These are phyloP conservation scores for Drosophila peninsularis DNA, from an alignment of 2,888 invertebrate species.

Conservation along the genomic window DNA sequence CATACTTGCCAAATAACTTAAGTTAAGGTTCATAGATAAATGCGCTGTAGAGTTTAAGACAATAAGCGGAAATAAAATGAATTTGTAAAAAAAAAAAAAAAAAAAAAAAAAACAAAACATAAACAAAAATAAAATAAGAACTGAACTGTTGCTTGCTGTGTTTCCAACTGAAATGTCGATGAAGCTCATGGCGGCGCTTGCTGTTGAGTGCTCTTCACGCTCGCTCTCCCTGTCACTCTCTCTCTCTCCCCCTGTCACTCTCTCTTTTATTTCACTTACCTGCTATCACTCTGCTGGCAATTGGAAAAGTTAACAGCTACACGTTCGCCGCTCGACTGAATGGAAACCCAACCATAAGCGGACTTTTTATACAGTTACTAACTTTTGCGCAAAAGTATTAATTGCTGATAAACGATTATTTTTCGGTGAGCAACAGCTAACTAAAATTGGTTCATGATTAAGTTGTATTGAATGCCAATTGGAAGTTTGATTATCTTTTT, in stretches of 20 bases:
- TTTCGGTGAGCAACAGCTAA: constrained; percentile 21
- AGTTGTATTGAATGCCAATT: constrained; percentile 25
- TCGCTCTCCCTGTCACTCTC: constrained; percentile 5
- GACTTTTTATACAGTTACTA: constrained; percentile 49
- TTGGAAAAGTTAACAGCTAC: constrained; percentile 31
- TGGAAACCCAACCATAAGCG: constrained; percentile 23
- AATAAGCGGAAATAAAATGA: too few species aligned
- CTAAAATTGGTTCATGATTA: constrained; percentile 29
- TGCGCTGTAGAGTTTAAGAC: too few species aligned
- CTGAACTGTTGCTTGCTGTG: background rate
- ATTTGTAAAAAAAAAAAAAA: too few species aligned
- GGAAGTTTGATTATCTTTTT: constrained; percentile 26
- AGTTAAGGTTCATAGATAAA: too few species aligned
- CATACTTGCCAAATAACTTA: too few species aligned
- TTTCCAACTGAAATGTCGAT: constrained; percentile 8
- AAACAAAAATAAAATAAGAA: background rate
- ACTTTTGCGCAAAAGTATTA: background rate
- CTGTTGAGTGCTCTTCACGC: constrained; percentile 5
- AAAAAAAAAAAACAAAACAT: too few species aligned
- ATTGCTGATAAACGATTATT: constrained; percentile 23
- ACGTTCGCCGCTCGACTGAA: constrained; percentile 40
- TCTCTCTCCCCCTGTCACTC: too few species aligned
- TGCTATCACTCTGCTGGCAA: constrained; percentile 11
- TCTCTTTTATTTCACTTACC: constrained; percentile 22
- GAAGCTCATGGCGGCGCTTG: constrained; percentile 4